Percentiles rank a stretch among this genome's conserved stretches.
phyloP scores from a whole-genome alignment of 2,113 vertebrate species.

The Gobius niger region DNA sequence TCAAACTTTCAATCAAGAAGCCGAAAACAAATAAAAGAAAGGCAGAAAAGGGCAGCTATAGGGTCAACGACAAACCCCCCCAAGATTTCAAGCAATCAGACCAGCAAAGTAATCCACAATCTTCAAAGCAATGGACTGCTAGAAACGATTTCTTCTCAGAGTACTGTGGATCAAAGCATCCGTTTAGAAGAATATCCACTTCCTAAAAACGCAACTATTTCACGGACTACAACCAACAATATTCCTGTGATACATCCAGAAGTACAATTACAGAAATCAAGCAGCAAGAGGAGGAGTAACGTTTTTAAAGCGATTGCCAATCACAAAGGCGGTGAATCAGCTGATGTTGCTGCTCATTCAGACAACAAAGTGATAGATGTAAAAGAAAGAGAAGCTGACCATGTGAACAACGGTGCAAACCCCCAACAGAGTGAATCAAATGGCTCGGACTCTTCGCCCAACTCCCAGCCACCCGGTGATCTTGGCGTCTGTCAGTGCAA shows the following conservation, averaged over 20 bases:
- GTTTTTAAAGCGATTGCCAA: neutral
- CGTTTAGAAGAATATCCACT: neutral
- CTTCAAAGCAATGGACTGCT: conserved; percentile 1
- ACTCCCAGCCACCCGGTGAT: neutral
- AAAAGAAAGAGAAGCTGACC: conserved; percentile 34
- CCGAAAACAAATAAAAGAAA: conserved; percentile 1
- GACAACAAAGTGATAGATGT: conserved; percentile 23
- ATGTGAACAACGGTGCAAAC: neutral
- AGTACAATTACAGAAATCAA: neutral
- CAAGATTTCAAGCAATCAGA: neutral
- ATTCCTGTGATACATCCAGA: neutral
- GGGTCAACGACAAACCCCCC: neutral
- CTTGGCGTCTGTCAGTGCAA: conserved; percentile 23
- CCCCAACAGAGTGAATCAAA: conserved; percentile 7
- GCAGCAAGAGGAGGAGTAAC: neutral
- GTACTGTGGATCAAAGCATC: neutral
- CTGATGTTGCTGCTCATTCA: neutral
- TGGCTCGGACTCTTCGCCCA: neutral
- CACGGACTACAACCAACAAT: neutral
- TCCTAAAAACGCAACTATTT: neutral
- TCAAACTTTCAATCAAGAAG: neutral
- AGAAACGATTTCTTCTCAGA: conserved; percentile 5
- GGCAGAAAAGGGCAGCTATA: conserved; percentile 22
- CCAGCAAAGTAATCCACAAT: neutral
- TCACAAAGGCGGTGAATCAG: neutral